Evolutionary conservation across 2,888 invertebrate species (phyloP), one percentile per base, ranked within the genome.

Genomic region (Apodemia duryi): DNA sequence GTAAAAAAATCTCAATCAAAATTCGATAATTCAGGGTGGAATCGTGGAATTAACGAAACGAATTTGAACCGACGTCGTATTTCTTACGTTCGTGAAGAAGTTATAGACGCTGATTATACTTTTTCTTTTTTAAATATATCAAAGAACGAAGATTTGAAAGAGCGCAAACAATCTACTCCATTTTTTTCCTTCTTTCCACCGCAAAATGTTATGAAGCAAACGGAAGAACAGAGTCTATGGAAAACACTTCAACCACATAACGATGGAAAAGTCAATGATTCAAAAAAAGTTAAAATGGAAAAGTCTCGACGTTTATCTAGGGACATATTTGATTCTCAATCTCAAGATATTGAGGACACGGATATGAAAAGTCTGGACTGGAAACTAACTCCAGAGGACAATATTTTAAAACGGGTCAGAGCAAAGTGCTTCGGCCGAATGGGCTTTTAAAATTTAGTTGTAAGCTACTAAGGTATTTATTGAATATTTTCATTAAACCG

Each of bases 141-240:
- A 13, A 74, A 77, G 38, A 78, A 82, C 49, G 83, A 85, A 64
- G 82, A 85, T 61, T 80, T 81, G 63, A 82, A 84, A 66, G 76
- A 78, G 41, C 62, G 67, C 11, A 83, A 81, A 65, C 66, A 75
- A 51, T 88, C 90, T 54, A 88, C 85, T 73, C 83, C 87, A 6
- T 81, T 88, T 67, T 90, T 90, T 77, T 88, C 89, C 6, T 89
- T 85, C 73, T 85, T 86, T 69, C 84, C 89, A 2, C 83, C 84
- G 9, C 82, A 82, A 10, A 81, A 79, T 65, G 70, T 76, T 66
- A 67, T 78, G n/a, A 81, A 82, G 63, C 76, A 79, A 67, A 68
- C 76, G 6, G 69, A 71, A 9, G 77, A 76, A 7, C 76, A 78
- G 9, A 74, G 75, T 28, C 66, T 74, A 6, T 86, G 85, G 85